Evolutionary conservation across 1,140 invertebrate species (phyloP).

Genomic region (Scaptomyza hsui): DNA sequence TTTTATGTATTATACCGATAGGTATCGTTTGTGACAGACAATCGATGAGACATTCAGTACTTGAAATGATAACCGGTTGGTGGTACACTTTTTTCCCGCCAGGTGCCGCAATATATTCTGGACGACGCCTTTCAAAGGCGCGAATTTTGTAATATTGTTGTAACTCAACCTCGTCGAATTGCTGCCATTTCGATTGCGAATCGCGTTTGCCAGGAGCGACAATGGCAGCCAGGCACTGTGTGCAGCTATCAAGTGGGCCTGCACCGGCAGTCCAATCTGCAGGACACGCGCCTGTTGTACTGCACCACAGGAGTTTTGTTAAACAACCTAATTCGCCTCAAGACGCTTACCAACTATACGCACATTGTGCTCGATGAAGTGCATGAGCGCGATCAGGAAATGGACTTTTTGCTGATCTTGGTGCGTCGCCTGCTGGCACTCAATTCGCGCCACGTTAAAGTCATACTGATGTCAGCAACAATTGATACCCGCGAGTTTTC

Average conservation of each 20-base stretch:
- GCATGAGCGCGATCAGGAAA: conserved; percentile 97
- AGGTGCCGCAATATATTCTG: conserved; percentile 94
- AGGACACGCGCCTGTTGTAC: conserved; percentile 93
- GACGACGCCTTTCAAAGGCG: conserved; percentile 88
- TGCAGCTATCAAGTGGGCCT: conserved; percentile 92
- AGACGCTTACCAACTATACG: conserved; percentile 89
- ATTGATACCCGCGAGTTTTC: conserved; percentile 89
- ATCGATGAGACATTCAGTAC: too few species aligned
- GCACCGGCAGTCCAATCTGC: conserved; percentile 38
- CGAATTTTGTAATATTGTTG: conserved; percentile 89
- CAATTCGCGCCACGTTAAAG: conserved; percentile 89
- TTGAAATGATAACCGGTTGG: not conserved
- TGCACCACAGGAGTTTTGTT: conserved; percentile 93
- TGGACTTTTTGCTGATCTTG: conserved; percentile 95
- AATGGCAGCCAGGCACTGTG: conserved; percentile 90
- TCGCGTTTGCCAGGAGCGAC: conserved; percentile 92
- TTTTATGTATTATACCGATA: too few species aligned
- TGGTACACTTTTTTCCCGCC: conserved; percentile 1
- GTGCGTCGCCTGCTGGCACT: conserved; percentile 91
- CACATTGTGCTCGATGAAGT: conserved; percentile 98
- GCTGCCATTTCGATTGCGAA: conserved; percentile 95
- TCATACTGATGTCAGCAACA: conserved; percentile 95
- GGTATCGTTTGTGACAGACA: too few species aligned
- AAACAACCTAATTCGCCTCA: conserved; percentile 88
- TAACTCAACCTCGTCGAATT: conserved; percentile 95